These are phyloP conservation scores for Melikaiella ostensackeni DNA, from an alignment of 2,888 invertebrate species.

Conservation along the genomic window DNA sequence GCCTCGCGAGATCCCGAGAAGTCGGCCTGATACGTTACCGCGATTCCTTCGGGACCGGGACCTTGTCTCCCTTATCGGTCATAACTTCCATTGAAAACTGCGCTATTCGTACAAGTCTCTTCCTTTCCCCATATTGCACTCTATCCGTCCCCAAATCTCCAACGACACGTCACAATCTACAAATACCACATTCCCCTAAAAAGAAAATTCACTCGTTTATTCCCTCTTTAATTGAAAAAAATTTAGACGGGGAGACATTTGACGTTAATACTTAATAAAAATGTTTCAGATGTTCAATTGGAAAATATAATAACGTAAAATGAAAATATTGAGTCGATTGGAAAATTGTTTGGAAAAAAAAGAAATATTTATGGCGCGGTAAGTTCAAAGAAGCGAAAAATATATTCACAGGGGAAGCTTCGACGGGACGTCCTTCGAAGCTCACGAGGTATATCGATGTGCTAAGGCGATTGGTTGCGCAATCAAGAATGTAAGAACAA, in stretches of 20 bases:
- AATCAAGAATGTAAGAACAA: conserved; percentile 66
- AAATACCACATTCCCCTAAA: conserved; percentile 18
- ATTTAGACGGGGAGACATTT: no score
- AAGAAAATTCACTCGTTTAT: neutral
- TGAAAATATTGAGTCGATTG: neutral
- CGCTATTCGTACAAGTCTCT: conserved; percentile 48
- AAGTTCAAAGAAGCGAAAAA: conserved; percentile 3
- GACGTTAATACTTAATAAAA: no score
- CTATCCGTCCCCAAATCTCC: conserved; percentile 41
- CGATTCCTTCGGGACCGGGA: conserved; percentile 70
- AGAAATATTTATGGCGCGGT: neutral
- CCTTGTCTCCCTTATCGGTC: conserved; percentile 75
- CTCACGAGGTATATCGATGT: conserved; percentile 50
- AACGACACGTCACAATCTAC: conserved; percentile 33
- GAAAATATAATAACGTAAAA: neutral
- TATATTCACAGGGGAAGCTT: conserved; percentile 10
- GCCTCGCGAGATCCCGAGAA: conserved; percentile 73
- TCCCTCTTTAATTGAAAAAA: neutral
- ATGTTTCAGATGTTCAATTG: no score
- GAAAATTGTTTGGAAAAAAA: conserved; percentile 1
- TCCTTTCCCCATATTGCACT: conserved; percentile 48
- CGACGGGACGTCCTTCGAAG: conserved; percentile 52
- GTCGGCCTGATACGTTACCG: conserved; percentile 68
- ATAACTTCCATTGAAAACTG: conserved; percentile 70
- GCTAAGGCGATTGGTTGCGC: conserved; percentile 64